Percentiles rank a stretch among this genome's conserved stretches.
phyloP scores from a whole-genome alignment of 2,797 vertebrate species.

The Chloroceryle amazona region DNA sequence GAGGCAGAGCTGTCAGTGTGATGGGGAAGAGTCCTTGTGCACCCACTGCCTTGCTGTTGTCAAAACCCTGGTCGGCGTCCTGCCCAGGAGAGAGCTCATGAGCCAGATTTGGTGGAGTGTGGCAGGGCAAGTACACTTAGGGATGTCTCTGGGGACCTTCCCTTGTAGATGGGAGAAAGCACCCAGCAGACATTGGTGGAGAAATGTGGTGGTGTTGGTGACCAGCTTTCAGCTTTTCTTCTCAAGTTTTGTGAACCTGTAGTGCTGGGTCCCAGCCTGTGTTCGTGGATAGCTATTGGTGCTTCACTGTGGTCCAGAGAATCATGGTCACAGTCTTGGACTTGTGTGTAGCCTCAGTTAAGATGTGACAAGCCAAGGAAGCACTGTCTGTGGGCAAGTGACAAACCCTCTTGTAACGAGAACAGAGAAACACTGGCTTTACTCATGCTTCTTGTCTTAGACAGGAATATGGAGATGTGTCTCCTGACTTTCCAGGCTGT shows the following conservation, averaged over 20 bases:
- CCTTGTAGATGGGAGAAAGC: neutral
- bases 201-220: neutral
- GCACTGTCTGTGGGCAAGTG: neutral
- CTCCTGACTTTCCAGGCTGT: neutral
- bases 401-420: neutral
- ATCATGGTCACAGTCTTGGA: neutral
- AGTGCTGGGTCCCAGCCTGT: neutral
- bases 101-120: neutral
- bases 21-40: neutral
- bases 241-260: fast-evolving
- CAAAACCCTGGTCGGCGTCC: neutral
- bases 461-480: neutral
- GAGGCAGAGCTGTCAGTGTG: slow-evolving; percentile 48
- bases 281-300: neutral
- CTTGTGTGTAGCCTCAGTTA: neutral
- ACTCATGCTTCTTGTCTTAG: neutral
- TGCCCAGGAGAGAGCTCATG: neutral
- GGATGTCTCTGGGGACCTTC: neutral
- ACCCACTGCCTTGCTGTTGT: neutral
- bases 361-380: neutral
- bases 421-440: neutral
- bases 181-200: fast-evolving
- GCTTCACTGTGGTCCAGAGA: neutral
- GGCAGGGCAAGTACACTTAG: neutral
- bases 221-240: neutral